phyloP scores from a whole-genome alignment of 2,888 invertebrate species.

The Limulus polyphemus region DNA sequence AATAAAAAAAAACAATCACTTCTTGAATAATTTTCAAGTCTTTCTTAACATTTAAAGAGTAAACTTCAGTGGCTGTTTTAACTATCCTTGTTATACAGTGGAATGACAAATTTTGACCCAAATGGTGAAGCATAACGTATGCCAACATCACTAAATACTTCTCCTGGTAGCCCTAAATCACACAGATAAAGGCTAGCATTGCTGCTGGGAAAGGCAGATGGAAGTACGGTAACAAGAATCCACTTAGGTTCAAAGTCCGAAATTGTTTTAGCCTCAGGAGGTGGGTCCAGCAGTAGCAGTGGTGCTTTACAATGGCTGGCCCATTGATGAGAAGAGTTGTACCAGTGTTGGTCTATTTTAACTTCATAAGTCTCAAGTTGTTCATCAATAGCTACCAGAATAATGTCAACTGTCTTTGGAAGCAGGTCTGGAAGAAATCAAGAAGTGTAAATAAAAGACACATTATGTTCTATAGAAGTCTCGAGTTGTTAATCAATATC shows the following conservation, averaged over 20 bases:
- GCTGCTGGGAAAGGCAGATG: slow-evolving; percentile 49
- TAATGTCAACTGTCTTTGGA: slow-evolving; percentile 28
- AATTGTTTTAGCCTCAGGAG: slow-evolving; percentile 44
- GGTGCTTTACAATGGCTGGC: slow-evolving; percentile 56
- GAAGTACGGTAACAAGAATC: slow-evolving; percentile 56
- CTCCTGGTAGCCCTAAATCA: slow-evolving; percentile 66
- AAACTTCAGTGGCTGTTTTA: not conserved
- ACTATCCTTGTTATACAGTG: slow-evolving; percentile 38
- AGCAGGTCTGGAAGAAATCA: slow-evolving; percentile 14
- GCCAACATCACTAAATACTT: slow-evolving; percentile 58
- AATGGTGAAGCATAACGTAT: slow-evolving; percentile 74
- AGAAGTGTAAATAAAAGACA: not conserved
- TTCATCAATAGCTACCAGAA: slow-evolving; percentile 35
- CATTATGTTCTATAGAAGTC: too few relatives aligned
- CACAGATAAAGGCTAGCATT: slow-evolving; percentile 64
- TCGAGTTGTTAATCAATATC: too few relatives aligned
- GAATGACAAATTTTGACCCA: slow-evolving; percentile 65
- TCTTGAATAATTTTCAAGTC: too few relatives aligned
- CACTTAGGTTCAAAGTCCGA: slow-evolving; percentile 45
- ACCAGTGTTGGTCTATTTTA: slow-evolving; percentile 33
- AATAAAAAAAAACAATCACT: too few relatives aligned
- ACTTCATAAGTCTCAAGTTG: slow-evolving; percentile 28
- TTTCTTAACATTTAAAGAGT: too few relatives aligned
- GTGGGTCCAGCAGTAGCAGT: slow-evolving; percentile 62
- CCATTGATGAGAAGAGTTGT: slow-evolving; percentile 51